Percentiles rank a stretch among this genome's conserved stretches.
Evolutionary conservation across 2,113 vertebrate species (phyloP).

Genomic region (Nothoprocta pentlandii): DNA sequence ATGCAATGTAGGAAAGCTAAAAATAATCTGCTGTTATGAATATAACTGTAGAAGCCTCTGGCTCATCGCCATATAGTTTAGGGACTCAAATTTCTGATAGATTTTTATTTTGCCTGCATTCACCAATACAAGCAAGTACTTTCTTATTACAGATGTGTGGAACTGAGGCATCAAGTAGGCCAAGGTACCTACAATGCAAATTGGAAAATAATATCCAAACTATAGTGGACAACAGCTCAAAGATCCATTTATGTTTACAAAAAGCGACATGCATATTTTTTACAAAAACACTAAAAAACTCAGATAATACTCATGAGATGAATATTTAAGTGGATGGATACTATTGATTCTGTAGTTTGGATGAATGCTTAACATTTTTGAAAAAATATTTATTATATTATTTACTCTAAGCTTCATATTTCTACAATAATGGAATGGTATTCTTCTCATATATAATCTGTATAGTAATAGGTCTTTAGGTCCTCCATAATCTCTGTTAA

Average conservation of each 20-base stretch:
- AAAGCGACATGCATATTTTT: not conserved
- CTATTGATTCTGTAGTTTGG: not conserved
- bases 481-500: not conserved
- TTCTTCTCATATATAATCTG: not conserved
- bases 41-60: not conserved
- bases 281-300: not conserved
- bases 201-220: not conserved
- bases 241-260: not conserved
- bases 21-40: not conserved
- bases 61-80: not conserved
- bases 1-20: not conserved
- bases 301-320: not conserved
- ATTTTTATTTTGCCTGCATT: not conserved
- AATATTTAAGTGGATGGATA: not conserved
- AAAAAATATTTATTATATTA: not conserved
- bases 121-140: not conserved
- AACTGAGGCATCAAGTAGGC: not conserved
- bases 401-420: not conserved
- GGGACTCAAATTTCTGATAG: not conserved
- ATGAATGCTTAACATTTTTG: not conserved
- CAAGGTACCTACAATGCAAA: not conserved
- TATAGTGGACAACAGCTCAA: not conserved
- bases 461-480: not conserved
- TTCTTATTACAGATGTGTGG: fast-evolving
- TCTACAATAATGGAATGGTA: not conserved